Percentiles rank a stretch among this genome's conserved stretches.
Evolutionary conservation across 1,140 invertebrate species (phyloP).

Genomic region (Lethrus apterus): DNA sequence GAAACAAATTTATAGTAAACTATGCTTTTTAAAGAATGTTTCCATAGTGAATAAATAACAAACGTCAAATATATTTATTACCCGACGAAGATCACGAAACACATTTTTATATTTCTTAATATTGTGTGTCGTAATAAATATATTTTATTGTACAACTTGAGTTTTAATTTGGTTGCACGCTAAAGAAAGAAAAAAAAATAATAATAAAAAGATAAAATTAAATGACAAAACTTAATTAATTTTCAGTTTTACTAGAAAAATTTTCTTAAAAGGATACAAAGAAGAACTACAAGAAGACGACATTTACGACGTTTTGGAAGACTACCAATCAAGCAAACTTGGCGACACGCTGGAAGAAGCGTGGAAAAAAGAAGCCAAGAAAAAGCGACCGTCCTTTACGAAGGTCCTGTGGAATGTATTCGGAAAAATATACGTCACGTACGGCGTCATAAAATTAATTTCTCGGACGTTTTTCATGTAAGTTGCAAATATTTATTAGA

Average conservation of each 20-base stretch:
- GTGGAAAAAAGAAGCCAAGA: slow-evolving; percentile 26
- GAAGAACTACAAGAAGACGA: slow-evolving; percentile 29
- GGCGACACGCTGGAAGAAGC: slow-evolving; percentile 25
- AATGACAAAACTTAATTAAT: slow-evolving; percentile 3
- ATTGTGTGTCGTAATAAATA: too few relatives aligned
- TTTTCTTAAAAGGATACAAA: slow-evolving; percentile 26
- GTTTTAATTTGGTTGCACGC: too few relatives aligned
- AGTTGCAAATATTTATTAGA: too few relatives aligned
- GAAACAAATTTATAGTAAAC: background rate
- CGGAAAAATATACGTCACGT: background rate
- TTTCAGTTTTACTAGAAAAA: slow-evolving; percentile 27
- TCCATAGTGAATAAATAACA: too few relatives aligned
- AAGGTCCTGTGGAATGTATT: slow-evolving; percentile 22
- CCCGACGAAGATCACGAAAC: too few relatives aligned
- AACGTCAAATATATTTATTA: too few relatives aligned
- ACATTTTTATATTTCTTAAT: too few relatives aligned
- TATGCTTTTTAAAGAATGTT: too few relatives aligned
- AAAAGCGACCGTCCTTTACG: slow-evolving; percentile 21
- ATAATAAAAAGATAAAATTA: too few relatives aligned
- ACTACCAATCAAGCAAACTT: slow-evolving; percentile 22
- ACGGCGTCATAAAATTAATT: background rate
- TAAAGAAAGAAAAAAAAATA: too few relatives aligned
- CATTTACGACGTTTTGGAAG: slow-evolving; percentile 26
- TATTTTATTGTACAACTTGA: too few relatives aligned
- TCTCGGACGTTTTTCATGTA: slow-evolving; percentile 1